Base-by-base conservation (phyloP, 2,797 vertebrate genomes). In the Limosa lapponica region DNA sequence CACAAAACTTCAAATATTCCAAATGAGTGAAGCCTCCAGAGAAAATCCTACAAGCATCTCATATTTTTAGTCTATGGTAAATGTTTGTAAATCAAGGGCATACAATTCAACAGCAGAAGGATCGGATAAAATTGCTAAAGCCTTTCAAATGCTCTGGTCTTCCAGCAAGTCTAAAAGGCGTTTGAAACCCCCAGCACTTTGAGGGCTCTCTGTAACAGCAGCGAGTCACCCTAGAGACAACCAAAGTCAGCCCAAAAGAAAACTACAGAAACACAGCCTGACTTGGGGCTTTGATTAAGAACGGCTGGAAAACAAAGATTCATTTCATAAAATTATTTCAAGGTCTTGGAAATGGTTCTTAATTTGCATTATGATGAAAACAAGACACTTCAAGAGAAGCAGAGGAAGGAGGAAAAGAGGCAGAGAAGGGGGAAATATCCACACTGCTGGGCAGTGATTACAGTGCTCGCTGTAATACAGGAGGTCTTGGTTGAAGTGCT, bases 301-400 rank as follows among this genome's bases (percentile, higher is more conserved):
- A 39, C 44, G 55, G 15, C 73, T 87, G 64, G 58, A 66, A 93
- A 95, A 66, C 81, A 92, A 70, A 89, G 80, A 93, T 73, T 57
- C 39, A 13, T 87, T 84, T 92, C 28, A 66, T 36, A 73, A 77
- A 90, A 44, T 81, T 36, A 55, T 59, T 82, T 55, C 65, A 69
- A 46, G 44, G 61, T 46, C 51, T 69, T 83, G 37, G 34, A 89
- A 94, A 70, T 59, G 6, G 2, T 43, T 73, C 73, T 59, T 57
- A 39, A 84, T 94, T 89, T 92, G 48, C 64, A 80, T 89, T 70
- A 10, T 55, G 70, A 89, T 28, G 57, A 44, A 80, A 96, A 82
- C 0, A 8, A 82, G 59, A 44, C 11, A n/a, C 61, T 93, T 61
- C 15, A 44, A 83, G 73, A 74, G 20, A 83, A 89, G 82, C 14